phyloP scores from a whole-genome alignment of 2,888 invertebrate genomes.

The Auanema freiburgensis region DNA sequence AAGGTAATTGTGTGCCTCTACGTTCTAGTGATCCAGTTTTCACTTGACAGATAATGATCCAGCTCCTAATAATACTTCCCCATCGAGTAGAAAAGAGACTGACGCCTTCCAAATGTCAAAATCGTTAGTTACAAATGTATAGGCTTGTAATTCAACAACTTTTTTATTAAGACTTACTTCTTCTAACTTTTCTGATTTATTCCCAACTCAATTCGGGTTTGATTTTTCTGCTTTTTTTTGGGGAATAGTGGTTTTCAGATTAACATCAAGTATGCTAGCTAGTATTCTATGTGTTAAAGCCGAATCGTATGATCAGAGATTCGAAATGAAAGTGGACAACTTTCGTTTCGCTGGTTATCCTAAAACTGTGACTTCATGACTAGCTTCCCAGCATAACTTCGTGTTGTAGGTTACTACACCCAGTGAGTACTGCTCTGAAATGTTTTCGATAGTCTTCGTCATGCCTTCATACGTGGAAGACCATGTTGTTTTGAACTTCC shows the following conservation, averaged over 20 bases:
- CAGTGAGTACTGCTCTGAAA: not conserved
- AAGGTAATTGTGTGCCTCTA: too few species aligned
- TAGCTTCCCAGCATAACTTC: not conserved
- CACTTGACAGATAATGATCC: too few species aligned
- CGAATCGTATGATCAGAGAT: conserved; percentile 35
- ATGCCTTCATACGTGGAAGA: conserved; percentile 40
- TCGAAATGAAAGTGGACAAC: conserved; percentile 54
- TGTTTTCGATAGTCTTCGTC: conserved; percentile 46
- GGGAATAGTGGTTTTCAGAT: conserved; percentile 20
- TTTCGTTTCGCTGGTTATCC: conserved; percentile 54
- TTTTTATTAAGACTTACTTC: too few species aligned
- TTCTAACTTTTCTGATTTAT: not conserved
- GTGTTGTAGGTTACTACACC: conserved; percentile 11
- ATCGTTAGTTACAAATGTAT: too few species aligned
- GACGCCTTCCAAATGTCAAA: too few species aligned
- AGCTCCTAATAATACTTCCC: too few species aligned
- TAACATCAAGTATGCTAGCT: conserved; percentile 48
- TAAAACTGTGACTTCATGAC: conserved; percentile 15
- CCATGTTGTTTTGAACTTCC: conserved; percentile 49
- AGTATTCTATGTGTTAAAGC: conserved; percentile 46
- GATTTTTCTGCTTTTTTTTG: not conserved
- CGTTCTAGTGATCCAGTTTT: too few species aligned
- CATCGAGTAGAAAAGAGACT: too few species aligned
- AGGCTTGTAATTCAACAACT: too few species aligned
- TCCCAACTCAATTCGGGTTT: conserved; percentile 12